Conservation (phyloP, 2,888 invertebrate species). For the Nomada fabriciana region DNA sequence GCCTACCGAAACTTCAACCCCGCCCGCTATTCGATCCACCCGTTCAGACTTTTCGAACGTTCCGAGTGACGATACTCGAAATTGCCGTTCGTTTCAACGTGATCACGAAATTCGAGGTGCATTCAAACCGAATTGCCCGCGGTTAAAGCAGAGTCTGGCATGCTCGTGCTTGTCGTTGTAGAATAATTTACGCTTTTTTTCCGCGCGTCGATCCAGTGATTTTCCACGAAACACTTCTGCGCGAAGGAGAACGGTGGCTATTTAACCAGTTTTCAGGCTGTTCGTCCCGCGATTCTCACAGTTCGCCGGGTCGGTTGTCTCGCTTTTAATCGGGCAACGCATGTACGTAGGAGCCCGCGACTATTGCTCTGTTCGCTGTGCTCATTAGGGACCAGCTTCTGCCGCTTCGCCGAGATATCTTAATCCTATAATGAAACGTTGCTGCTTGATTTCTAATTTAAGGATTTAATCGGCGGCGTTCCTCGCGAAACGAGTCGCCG, state of each 20-base stretch:
- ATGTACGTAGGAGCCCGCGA: conserved; percentile 31
- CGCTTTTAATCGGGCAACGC: conserved; percentile 21
- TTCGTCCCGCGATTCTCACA: conserved; percentile 54
- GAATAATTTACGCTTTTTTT: neutral
- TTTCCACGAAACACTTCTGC: conserved; percentile 13
- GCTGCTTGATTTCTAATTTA: conserved; percentile 44
- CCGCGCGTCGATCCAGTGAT: conserved; percentile 24
- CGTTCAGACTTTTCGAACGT: neutral
- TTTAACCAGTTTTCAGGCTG: conserved; percentile 44
- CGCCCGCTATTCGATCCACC: neutral
- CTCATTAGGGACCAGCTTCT: conserved; percentile 58
- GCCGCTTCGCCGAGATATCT: conserved; percentile 61
- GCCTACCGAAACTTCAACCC: conserved; percentile 59
- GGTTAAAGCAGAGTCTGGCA: neutral
- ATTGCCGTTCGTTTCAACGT: conserved; percentile 56
- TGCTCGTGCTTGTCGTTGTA: neutral
- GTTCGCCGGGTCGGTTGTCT: conserved; percentile 27
- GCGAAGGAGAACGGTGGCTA: neutral
- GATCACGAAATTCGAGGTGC: conserved; percentile 41
- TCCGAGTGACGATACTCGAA: conserved; percentile 27
- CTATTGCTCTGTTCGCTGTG: conserved; percentile 32
- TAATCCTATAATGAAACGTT: conserved; percentile 62
- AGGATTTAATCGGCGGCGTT: conserved; percentile 43
- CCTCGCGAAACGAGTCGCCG: conserved; percentile 13
- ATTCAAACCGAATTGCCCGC: neutral